Conservation (phyloP, 2,797 vertebrate species). For the Silurus lanzhouensis region DNA sequence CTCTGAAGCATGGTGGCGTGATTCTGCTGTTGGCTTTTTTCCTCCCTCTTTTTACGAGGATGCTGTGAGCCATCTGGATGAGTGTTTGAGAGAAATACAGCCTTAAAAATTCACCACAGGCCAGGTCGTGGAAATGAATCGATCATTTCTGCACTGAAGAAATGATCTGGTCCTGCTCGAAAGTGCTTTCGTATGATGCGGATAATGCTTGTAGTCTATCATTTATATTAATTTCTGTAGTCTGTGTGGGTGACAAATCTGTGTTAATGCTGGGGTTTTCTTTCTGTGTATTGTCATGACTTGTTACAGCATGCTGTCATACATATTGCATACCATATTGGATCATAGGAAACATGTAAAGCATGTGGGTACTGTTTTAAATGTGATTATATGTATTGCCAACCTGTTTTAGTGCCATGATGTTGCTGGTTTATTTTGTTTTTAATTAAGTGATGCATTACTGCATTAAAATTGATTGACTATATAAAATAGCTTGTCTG, state of each 20-base stretch:
- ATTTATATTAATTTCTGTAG: background rate
- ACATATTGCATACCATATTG: background rate
- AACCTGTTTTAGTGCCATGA: background rate
- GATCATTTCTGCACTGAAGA: conserved; percentile 28
- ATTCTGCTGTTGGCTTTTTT: conserved; percentile 70
- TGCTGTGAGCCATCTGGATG: conserved; percentile 63
- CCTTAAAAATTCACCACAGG: background rate
- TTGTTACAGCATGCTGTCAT: background rate
- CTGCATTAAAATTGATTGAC: background rate
- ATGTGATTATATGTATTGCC: background rate
- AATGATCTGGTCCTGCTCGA: background rate
- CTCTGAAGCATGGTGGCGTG: conserved; percentile 68
- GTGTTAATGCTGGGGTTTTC: conserved; percentile 46
- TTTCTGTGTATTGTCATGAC: background rate
- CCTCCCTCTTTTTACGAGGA: conserved; percentile 63
- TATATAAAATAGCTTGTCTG: background rate
- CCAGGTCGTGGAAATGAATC: background rate
- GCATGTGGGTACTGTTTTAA: background rate
- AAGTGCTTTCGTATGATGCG: conserved; percentile 30
- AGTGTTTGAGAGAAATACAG: background rate
- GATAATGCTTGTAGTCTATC: background rate
- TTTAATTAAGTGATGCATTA: background rate
- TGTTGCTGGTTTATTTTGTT: background rate
- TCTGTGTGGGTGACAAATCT: conserved; percentile 13
- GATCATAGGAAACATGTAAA: background rate